A percentile compares a stretch with the other conserved stretches of the same genome.
Conservation (phyloP, 2,888 invertebrate species). For the Chorisops tibialis region DNA sequence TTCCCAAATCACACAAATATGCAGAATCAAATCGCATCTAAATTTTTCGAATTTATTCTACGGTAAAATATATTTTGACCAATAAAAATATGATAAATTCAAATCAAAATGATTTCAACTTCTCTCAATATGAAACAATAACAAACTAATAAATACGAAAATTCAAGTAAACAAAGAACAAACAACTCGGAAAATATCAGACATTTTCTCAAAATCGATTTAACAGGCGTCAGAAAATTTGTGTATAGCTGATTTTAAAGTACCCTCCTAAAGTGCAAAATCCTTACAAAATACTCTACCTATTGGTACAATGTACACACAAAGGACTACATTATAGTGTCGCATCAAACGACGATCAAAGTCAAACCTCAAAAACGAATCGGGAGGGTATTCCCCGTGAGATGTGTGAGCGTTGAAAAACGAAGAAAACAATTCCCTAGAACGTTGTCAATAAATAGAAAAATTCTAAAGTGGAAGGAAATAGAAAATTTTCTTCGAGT, state of each 20-base stretch:
- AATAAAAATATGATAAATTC: too few relatives aligned
- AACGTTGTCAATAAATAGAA: constrained; percentile 32
- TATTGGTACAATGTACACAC: not conserved
- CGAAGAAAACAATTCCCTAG: constrained; percentile 31
- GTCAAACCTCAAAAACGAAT: constrained; percentile 25
- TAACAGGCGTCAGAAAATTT: constrained; percentile 6
- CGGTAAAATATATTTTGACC: too few relatives aligned
- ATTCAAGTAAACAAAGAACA: not conserved
- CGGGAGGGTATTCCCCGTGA: constrained; percentile 27
- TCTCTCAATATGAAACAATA: too few relatives aligned
- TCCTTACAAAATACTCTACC: not conserved
- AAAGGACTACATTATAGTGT: constrained; percentile 9
- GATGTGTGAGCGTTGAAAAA: not conserved
- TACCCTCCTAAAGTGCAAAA: not conserved
- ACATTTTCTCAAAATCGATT: constrained; percentile 9
- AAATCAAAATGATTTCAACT: too few relatives aligned
- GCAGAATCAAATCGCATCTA: too few relatives aligned
- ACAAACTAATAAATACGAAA: too few relatives aligned
- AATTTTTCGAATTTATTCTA: too few relatives aligned
- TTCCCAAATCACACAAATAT: too few relatives aligned
- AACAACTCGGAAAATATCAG: not conserved
- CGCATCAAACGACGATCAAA: constrained; percentile 27
- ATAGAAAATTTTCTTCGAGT: constrained; percentile 31
- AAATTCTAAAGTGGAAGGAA: constrained; percentile 32
- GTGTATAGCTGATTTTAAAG: constrained; percentile 3